Evolutionary conservation across 2,797 vertebrate genomes (phyloP), one percentile per base, ranked within the genome.

Genomic region (Cirrhinus molitorella): DNA sequence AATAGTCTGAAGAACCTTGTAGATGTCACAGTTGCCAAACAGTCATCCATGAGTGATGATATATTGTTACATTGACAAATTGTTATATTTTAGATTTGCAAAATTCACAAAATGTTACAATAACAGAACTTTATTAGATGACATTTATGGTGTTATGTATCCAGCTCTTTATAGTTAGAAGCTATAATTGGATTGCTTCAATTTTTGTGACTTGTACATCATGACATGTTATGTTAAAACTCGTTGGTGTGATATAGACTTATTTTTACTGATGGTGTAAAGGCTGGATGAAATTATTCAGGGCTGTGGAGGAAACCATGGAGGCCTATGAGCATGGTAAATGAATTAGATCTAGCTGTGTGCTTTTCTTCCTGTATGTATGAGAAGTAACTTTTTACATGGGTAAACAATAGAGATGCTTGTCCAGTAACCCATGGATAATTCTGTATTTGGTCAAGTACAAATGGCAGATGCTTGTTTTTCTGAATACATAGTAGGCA

Each of bases 261-360:
- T 67, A 3, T 53, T 25, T 25, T 93, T 93, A 93, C 92, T 93
- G 91, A 94, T 94, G 91, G 92, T 89, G 79, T 88, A 89, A 92
- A 90, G 92, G 91, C 89, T 89, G 89, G 91, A 93, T 21, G 92
- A 92, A 93, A 92, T 92, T 89, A 90, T 93, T 94, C 92, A 91
- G 90, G 92, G 89, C 92, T 90, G 92, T 93, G 92, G 91, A 93
- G 92, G 91, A 94, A 93, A 90, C 88, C 90, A 90, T 88, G 91
- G 88, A 88, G 88, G 90, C 91, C 91, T 93, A 92, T 91, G 91
- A 93, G 89, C 91, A 92, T 86, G 91, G 91, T 92, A 93, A 94
- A 94, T 94, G 89, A 93, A 89, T 89, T 84, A 91, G 90, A 93
- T 94, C 92, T 93, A 93, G 94, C 91, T 92, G 86, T 83, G 88